Conservation (phyloP, 2,888 invertebrate species). For the Chrysolina americana region DNA sequence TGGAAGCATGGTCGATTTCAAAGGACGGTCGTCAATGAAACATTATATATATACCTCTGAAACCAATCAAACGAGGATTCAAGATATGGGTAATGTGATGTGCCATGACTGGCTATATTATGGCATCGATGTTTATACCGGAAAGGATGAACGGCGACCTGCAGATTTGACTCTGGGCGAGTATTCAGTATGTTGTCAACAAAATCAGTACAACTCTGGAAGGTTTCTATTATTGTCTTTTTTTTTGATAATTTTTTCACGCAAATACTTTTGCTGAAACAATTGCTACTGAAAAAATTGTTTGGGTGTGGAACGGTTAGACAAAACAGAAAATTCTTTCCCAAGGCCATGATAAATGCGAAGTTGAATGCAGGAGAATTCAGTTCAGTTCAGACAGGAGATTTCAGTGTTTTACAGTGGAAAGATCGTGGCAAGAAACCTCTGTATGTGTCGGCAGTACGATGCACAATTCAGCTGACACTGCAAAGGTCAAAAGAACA, state of each 20-base stretch:
- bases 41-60: constrained; percentile 26
- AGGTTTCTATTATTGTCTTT: neutral
- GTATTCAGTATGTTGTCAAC: constrained; percentile 14
- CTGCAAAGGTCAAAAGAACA: constrained; percentile 10
- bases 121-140: constrained; percentile 9
- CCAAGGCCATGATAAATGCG: too few relatives aligned
- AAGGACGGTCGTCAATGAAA: constrained; percentile 39
- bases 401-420: neutral
- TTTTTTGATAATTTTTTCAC: constrained; percentile 28
- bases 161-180: neutral
- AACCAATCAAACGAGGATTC: constrained; percentile 31
- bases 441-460: constrained; percentile 22
- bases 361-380: too few relatives aligned
- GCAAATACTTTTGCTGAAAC: constrained; percentile 10
- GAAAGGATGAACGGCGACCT: constrained; percentile 5
- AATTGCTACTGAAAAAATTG: constrained; percentile 17
- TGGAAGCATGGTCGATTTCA: constrained; percentile 52
- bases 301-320: constrained; percentile 4
- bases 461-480: constrained; percentile 17
- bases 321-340: neutral
- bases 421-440: constrained; percentile 10
- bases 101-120: constrained; percentile 24
- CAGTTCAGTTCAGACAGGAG: neutral
- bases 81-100: constrained; percentile 29
- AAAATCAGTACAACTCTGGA: neutral